phyloP scores from a whole-genome alignment of 2,888 invertebrate species.

The Metellina segmentata region DNA sequence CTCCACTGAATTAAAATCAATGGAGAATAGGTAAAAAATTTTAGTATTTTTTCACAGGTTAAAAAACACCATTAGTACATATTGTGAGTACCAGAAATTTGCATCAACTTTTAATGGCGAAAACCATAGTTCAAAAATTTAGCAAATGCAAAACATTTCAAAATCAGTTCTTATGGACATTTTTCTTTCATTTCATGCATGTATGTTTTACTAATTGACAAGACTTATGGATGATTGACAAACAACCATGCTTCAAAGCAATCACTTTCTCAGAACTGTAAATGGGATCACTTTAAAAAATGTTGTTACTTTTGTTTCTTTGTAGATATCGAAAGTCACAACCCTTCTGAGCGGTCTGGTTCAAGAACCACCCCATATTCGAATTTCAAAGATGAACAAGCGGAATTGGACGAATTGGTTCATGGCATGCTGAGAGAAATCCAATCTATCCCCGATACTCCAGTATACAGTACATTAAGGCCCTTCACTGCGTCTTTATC shows the following conservation, averaged over 20 bases:
- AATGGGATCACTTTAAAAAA: not conserved
- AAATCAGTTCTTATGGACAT: no score
- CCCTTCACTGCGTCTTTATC: slow-evolving; percentile 77
- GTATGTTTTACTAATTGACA: not conserved
- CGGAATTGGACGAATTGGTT: slow-evolving; percentile 88
- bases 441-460: slow-evolving; percentile 87
- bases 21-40: no score
- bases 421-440: slow-evolving; percentile 93
- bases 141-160: no score
- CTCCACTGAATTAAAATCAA: no score
- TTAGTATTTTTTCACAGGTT: no score
- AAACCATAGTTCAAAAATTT: no score
- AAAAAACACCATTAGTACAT: no score
- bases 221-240: not conserved
- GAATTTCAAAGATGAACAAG: slow-evolving; percentile 82
- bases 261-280: not conserved
- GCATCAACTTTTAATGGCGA: no score
- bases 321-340: slow-evolving; percentile 68
- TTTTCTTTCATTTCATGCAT: not conserved
- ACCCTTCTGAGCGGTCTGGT: slow-evolving; percentile 61
- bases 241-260: not conserved
- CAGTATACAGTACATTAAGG: slow-evolving; percentile 57
- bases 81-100: no score
- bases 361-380: slow-evolving; percentile 65
- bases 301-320: not conserved